Evolutionary conservation across 1,140 invertebrate species (phyloP).

Genomic region (Drosophila grimshawi): DNA sequence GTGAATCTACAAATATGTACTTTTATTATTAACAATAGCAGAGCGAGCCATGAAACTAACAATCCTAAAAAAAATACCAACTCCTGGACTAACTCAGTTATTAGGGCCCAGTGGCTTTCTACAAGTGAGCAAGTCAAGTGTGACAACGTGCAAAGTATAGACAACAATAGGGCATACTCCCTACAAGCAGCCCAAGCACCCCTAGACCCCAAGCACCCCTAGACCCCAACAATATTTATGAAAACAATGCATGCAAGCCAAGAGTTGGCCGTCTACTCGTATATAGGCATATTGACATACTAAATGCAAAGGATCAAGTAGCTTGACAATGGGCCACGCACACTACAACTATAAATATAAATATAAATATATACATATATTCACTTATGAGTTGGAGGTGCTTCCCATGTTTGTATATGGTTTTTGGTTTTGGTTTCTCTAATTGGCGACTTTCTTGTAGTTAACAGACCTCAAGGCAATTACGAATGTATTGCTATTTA

Average conservation of each 20-base stretch:
- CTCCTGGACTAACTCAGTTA: not conserved
- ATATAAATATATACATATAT: constrained; percentile 60
- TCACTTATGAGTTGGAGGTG: constrained; percentile 20
- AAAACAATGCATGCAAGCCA: constrained; percentile 76
- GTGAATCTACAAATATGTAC: constrained; percentile 27
- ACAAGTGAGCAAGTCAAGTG: constrained; percentile 55
- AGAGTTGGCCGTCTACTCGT: constrained; percentile 33
- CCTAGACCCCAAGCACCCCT: not conserved
- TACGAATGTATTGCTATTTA: not conserved
- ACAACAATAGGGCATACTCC: constrained; percentile 55
- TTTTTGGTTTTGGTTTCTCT: not conserved
- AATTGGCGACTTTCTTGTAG: not conserved
- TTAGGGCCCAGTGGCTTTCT: not conserved
- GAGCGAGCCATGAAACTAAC: constrained; percentile 18
- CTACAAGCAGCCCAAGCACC: constrained; percentile 12
- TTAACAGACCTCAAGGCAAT: not conserved
- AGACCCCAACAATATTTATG: constrained; percentile 43
- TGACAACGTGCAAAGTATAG: constrained; percentile 59
- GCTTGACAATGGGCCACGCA: constrained; percentile 48
- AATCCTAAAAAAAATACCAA: constrained; percentile 9
- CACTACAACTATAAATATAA: constrained; percentile 53
- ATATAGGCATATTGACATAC: constrained; percentile 72
- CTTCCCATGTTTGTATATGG: not conserved
- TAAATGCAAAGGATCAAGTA: constrained; percentile 74
- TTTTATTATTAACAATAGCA: constrained; percentile 5